These are phyloP conservation scores for Chitala chitala DNA, from an alignment of 2,113 vertebrate species.

Conservation along the genomic window DNA sequence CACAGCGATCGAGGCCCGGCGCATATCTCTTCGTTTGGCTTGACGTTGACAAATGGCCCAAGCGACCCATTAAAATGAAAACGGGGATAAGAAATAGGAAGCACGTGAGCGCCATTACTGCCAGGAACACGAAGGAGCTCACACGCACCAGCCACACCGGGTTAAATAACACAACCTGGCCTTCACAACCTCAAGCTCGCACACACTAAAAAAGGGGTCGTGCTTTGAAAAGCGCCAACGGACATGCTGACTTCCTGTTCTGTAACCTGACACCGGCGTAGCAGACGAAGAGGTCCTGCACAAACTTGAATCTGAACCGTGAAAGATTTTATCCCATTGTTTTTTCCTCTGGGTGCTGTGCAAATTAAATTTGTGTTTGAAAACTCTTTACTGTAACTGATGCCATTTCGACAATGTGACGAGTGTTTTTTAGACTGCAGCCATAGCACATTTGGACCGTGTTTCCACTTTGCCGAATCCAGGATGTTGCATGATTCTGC, in stretches of 20 bases:
- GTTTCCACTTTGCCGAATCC: background rate
- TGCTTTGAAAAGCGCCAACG: slow-evolving; percentile 2
- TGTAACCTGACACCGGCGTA: slow-evolving; percentile 13
- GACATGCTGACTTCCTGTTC: slow-evolving; percentile 14
- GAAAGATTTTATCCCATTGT: background rate
- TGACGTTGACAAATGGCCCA: slow-evolving; percentile 32
- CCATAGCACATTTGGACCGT: background rate
- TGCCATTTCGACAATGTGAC: background rate
- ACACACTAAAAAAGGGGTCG: background rate
- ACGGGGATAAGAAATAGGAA: slow-evolving; percentile 25
- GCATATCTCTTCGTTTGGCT: slow-evolving; percentile 30
- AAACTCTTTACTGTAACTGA: background rate
- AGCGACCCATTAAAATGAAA: slow-evolving; percentile 27
- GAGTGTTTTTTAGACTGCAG: background rate
- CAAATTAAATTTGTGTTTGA: background rate
- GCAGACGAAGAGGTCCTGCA: background rate
- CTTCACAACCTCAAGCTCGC: background rate
- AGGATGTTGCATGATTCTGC: background rate
- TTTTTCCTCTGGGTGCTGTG: background rate
- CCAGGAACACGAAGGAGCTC: background rate
- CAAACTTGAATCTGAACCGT: background rate
- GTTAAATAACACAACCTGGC: slow-evolving; percentile 3
- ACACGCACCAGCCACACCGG: background rate
- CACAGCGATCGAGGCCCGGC: slow-evolving; percentile 25
- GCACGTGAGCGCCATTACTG: slow-evolving; percentile 24